Evolutionary conservation across 92 coral and sea anemone species (phyloP).

Genomic region (Pocillopora meandrina): DNA sequence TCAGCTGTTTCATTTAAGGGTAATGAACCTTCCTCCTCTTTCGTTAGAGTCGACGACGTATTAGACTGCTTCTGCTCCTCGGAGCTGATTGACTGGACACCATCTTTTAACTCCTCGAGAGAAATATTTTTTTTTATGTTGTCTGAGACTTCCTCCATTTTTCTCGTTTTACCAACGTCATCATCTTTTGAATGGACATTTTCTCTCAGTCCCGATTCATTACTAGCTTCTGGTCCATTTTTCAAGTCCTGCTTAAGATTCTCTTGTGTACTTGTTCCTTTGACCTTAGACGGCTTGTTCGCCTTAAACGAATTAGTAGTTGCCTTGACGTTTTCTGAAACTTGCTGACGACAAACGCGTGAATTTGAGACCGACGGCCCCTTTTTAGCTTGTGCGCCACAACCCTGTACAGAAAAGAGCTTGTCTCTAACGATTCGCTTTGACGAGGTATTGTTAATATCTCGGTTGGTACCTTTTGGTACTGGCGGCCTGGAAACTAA

Average conservation of each 20-base stretch:
- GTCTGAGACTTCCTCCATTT: not conserved
- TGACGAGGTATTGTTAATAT: not conserved
- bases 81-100: not conserved
- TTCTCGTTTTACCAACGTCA: not conserved
- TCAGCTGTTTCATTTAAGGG: not conserved
- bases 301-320: not conserved
- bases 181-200: not conserved
- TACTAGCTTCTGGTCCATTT: not conserved
- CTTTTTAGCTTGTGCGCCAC: not conserved
- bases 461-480: not conserved
- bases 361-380: not conserved
- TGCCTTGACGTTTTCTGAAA: not conserved
- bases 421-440: conserved; percentile 6
- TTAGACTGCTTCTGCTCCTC: not conserved
- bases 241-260: not conserved
- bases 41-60: not conserved
- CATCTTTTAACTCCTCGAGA: not conserved
- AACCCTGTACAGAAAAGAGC: not conserved
- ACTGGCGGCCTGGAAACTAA: not conserved
- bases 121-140: not conserved
- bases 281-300: not conserved
- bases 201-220: not conserved
- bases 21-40: not conserved
- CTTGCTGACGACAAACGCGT: not conserved
- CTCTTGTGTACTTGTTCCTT: not conserved